phyloP scores from a whole-genome alignment of 2,797 vertebrate species.

The Octomys mimax region DNA sequence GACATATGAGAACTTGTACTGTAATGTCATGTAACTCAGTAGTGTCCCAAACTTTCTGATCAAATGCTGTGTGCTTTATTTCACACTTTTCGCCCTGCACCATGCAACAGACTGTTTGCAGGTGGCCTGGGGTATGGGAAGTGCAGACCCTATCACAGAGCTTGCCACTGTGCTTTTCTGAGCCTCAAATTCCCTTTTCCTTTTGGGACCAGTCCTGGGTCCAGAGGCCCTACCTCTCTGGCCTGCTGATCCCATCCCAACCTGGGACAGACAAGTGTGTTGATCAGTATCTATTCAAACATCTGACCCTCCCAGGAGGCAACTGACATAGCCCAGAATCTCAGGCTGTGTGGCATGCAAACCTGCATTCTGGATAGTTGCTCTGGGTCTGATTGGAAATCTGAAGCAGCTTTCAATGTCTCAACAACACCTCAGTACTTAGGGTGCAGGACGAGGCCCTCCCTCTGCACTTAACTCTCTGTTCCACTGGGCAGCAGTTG shows the following conservation, averaged over 20 bases:
- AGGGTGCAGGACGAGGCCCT: neutral
- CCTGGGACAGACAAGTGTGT: neutral
- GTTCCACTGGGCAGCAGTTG: too few relatives aligned
- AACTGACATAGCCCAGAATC: neutral
- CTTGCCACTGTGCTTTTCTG: too few relatives aligned
- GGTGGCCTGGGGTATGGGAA: neutral
- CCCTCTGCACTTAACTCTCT: fast-evolving
- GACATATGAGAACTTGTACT: too few relatives aligned
- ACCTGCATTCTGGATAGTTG: neutral
- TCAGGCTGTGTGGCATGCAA: neutral
- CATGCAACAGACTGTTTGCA: neutral
- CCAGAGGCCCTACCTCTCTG: neutral
- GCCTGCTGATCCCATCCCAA: neutral
- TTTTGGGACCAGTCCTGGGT: neutral
- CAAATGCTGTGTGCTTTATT: neutral
- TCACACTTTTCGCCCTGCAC: neutral
- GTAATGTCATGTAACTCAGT: too few relatives aligned
- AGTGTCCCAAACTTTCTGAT: too few relatives aligned
- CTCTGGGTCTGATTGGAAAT: neutral
- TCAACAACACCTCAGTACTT: neutral
- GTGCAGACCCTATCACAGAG: too few relatives aligned
- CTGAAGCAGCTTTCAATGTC: neutral
- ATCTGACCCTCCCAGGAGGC: neutral
- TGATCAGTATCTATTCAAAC: neutral
- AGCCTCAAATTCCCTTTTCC: neutral